Evolutionary conservation across 2,797 vertebrate species (phyloP).

Genomic region (Leucoraja ocellata): DNA sequence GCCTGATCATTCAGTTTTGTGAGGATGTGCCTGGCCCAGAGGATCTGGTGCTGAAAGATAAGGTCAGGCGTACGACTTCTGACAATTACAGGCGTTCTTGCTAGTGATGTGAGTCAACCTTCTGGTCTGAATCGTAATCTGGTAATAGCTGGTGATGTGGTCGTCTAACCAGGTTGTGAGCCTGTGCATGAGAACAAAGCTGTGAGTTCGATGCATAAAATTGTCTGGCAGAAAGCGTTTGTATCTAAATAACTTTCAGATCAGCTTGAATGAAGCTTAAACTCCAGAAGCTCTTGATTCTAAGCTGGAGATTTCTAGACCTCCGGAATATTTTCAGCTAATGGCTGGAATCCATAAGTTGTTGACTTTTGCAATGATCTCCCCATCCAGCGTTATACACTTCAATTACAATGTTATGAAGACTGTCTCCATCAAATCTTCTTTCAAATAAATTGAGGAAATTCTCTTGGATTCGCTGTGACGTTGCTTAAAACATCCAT

Average conservation of each 20-base stretch:
- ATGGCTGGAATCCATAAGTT: neutral
- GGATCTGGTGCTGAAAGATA: constrained; percentile 13
- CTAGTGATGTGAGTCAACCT: constrained; percentile 14
- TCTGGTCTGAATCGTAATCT: constrained; percentile 14
- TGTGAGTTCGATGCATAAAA: constrained; percentile 14
- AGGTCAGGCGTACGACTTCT: neutral
- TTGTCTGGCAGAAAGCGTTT: constrained; percentile 14
- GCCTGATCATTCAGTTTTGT: neutral
- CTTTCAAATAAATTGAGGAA: neutral
- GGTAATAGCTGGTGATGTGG: constrained; percentile 27
- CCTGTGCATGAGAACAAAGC: neutral
- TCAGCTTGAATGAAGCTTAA: constrained; percentile 20
- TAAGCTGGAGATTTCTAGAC: neutral
- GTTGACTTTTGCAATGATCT: neutral
- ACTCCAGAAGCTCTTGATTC: constrained; percentile 10
- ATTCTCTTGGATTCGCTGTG: neutral
- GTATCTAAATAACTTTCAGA: constrained; percentile 21
- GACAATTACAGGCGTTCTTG: neutral
- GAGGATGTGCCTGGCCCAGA: neutral
- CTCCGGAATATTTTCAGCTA: neutral
- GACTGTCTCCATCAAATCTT: neutral
- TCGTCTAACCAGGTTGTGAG: neutral
- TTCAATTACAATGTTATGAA: neutral
- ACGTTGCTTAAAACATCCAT: neutral
- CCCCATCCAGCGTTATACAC: neutral